Evolutionary conservation across 2,888 invertebrate species (phyloP).

Genomic region (Harpagoxenus sublaevis): DNA sequence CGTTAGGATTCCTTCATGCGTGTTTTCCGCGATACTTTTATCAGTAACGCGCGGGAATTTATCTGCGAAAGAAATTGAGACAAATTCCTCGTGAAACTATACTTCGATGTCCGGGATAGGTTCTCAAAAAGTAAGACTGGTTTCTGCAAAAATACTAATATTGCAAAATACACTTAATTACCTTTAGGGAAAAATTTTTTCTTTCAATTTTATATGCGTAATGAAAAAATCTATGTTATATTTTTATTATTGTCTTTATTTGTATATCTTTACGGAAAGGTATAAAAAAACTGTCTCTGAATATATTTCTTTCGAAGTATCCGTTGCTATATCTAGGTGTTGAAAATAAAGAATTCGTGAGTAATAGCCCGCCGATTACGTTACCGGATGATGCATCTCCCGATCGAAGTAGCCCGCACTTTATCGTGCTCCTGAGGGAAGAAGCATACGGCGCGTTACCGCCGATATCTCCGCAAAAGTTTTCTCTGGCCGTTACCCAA

Average conservation of each 20-base stretch:
- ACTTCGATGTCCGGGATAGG: neutral
- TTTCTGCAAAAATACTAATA: neutral
- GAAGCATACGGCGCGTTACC: slow-evolving; percentile 71
- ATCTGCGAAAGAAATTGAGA: neutral
- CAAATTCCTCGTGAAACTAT: neutral
- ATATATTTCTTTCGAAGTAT: neutral
- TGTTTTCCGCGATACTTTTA: neutral
- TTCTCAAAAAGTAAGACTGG: neutral
- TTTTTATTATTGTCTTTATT: neutral
- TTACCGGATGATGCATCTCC: slow-evolving; percentile 6
- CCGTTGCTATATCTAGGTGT: neutral
- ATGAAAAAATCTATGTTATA: neutral
- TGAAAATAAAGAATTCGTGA: neutral
- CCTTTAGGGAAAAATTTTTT: neutral
- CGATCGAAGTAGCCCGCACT: slow-evolving; percentile 45
- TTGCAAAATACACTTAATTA: neutral
- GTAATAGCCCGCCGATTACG: neutral
- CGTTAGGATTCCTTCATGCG: slow-evolving; percentile 41
- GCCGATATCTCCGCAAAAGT: slow-evolving; percentile 82
- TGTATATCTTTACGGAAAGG: neutral
- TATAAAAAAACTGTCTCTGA: neutral
- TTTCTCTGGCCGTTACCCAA: slow-evolving; percentile 83
- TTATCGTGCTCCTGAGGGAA: slow-evolving; percentile 65
- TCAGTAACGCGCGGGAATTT: neutral
- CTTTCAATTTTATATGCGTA: neutral